These are phyloP conservation scores for Lepidochrysops patricia DNA, from an alignment of 2,888 invertebrate genomes.

Conservation along the genomic window DNA sequence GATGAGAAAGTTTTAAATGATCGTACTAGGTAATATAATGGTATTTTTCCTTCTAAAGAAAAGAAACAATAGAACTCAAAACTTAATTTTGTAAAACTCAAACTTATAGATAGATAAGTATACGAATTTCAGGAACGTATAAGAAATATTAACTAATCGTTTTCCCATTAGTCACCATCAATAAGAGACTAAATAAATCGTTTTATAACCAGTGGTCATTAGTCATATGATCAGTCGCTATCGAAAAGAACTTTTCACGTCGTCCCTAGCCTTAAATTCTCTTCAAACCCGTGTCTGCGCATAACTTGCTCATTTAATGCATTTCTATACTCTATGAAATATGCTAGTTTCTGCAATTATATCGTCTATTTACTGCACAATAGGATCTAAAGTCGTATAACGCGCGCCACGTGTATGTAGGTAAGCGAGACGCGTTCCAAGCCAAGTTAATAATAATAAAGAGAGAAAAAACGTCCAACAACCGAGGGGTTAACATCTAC, in stretches of 20 bases:
- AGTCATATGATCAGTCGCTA: not conserved
- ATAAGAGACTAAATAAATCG: not conserved
- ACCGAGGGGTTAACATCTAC: constrained; percentile 64
- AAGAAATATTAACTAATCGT: too few relatives aligned
- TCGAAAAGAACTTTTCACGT: not conserved
- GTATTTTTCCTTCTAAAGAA: too few relatives aligned
- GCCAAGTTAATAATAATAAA: constrained; percentile 60
- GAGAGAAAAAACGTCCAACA: constrained; percentile 59
- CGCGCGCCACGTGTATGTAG: not conserved
- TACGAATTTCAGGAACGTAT: not conserved
- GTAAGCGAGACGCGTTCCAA: constrained; percentile 14
- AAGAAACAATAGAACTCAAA: too few relatives aligned
- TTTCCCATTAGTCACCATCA: too few relatives aligned
- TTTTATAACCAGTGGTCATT: not conserved
- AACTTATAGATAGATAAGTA: too few relatives aligned
- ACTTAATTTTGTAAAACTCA: too few relatives aligned
- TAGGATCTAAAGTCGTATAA: not conserved
- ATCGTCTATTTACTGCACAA: not conserved
- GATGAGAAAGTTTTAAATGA: too few relatives aligned
- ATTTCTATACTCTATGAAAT: constrained; percentile 11
- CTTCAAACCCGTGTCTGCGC: constrained; percentile 16
- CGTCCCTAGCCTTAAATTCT: constrained; percentile 14
- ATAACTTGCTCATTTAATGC: constrained; percentile 11
- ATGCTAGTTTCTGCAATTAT: constrained; percentile 9
- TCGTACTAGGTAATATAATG: too few relatives aligned